Evolutionary conservation across 2,113 vertebrate species (phyloP), one percentile per base, ranked within the genome.

Genomic region (Crocuta crocuta): DNA sequence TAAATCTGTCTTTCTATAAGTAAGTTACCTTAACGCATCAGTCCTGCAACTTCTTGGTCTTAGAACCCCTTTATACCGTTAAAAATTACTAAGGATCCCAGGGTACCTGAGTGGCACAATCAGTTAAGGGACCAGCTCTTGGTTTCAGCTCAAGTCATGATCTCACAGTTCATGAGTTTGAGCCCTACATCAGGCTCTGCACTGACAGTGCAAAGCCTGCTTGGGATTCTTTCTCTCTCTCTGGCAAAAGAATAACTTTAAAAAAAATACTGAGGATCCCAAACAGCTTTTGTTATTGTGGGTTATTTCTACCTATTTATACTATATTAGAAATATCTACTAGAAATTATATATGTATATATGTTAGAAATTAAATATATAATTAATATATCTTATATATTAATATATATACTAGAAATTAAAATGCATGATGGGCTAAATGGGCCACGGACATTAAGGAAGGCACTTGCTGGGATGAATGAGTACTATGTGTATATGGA

Each of bases 361-460:
- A 39, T 39, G 39, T 61, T 86, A 35, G 16, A 97, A 96, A 95
- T 74, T 85, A 89, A 76, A 92, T 55, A 10, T 63, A n/a, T 61
- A 39, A 39, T 39, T 61, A 39, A 39, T 39, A 39, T 39, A 39
- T 39, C 39, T 39, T 39, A 39, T 39, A 39, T 39, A 39, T 39
- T 39, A 39, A 39, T 39, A 39, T 39, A 39, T 55, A 10, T 63
- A n/a, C 53, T 86, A 35, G 16, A 97, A 96, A 95, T 74, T 85
- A 89, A 76, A 92, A 79, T 21, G 23, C 19, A 61, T 61, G 19
- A 61, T 61, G 58, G 21, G 58, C 19, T 58, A 61, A 21, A 23
- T 61, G 7, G 58, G 21, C 21, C 2, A 61, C 23, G 58, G 58
- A 21, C 58, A 61, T 61, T 23, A 61, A 61, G 58, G 19, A 61